Evolutionary conservation across 1,140 invertebrate genomes (phyloP).

Genomic region (Sitophilus oryzae): DNA sequence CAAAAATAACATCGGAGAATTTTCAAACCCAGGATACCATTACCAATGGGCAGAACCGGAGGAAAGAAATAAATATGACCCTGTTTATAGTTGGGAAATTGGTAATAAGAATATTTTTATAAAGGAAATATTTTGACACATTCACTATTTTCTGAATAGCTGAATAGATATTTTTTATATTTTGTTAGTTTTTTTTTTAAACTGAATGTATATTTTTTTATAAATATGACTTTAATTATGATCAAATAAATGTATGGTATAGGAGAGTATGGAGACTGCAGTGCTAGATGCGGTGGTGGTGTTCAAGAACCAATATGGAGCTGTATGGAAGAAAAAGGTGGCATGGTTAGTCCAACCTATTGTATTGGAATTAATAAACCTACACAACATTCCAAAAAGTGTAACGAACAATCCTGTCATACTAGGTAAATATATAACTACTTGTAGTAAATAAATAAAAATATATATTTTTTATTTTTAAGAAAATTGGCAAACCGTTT

Average conservation of each 20-base stretch:
- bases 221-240: background rate
- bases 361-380: slow-evolving; percentile 42
- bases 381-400: slow-evolving; percentile 40
- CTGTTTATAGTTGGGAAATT: background rate
- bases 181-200: too few species aligned
- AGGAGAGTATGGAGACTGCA: slow-evolving; percentile 36
- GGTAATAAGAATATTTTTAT: background rate
- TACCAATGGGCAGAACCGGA: background rate
- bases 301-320: slow-evolving; percentile 40
- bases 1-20: background rate
- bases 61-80: background rate
- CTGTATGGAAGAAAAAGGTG: slow-evolving; percentile 46
- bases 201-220: too few species aligned
- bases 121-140: too few species aligned
- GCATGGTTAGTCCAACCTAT: slow-evolving; percentile 43
- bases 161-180: too few species aligned
- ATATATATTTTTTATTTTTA: too few species aligned
- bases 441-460: background rate
- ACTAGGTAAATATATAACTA: slow-evolving; percentile 44
- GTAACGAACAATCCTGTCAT: slow-evolving; percentile 45
- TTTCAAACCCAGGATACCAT: background rate
- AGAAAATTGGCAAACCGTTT: too few species aligned
- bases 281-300: slow-evolving; percentile 47
- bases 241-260: background rate
- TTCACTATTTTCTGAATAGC: too few species aligned